Evolutionary conservation across 2,888 invertebrate genomes (phyloP).

Genomic region (Scaptomyza reducta): DNA sequence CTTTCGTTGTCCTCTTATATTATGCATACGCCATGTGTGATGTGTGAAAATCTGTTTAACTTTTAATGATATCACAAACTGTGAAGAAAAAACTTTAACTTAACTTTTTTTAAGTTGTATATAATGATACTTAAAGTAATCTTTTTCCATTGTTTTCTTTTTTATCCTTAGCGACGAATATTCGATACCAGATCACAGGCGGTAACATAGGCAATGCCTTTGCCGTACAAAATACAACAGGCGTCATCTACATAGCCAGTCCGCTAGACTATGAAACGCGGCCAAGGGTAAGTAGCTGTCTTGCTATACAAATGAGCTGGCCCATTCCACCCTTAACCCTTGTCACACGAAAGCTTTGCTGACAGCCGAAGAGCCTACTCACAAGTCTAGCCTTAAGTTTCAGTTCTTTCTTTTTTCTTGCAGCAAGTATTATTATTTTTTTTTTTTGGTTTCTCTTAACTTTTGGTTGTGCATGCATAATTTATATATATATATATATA

Average conservation of each 20-base stretch:
- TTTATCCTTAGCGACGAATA: constrained; percentile 92
- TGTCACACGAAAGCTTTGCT: constrained; percentile 11
- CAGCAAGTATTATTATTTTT: background rate
- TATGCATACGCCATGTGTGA: constrained; percentile 41
- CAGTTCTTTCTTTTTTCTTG: constrained; percentile 21
- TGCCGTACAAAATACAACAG: constrained; percentile 98
- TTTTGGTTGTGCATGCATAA: constrained; percentile 69
- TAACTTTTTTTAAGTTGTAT: background rate
- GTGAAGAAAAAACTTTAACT: background rate
- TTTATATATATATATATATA: constrained; percentile 62
- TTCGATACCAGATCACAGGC: constrained; percentile 99
- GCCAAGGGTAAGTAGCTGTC: constrained; percentile 92
- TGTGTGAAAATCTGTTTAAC: constrained; percentile 22
- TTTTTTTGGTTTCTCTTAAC: constrained; percentile 29
- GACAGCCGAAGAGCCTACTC: constrained; percentile 33
- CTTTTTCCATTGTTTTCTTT: constrained; percentile 52
- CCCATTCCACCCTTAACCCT: background rate
- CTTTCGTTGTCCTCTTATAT: background rate
- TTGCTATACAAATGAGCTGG: constrained; percentile 6
- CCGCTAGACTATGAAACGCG: constrained; percentile 98
- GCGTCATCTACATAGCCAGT: constrained; percentile 98
- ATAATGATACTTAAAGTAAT: background rate
- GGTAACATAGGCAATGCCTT: constrained; percentile 99
- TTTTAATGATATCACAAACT: constrained; percentile 31
- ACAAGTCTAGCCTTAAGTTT: constrained; percentile 44